Conservation (phyloP, 2,113 vertebrate genomes). For the Camelus bactrianus region DNA sequence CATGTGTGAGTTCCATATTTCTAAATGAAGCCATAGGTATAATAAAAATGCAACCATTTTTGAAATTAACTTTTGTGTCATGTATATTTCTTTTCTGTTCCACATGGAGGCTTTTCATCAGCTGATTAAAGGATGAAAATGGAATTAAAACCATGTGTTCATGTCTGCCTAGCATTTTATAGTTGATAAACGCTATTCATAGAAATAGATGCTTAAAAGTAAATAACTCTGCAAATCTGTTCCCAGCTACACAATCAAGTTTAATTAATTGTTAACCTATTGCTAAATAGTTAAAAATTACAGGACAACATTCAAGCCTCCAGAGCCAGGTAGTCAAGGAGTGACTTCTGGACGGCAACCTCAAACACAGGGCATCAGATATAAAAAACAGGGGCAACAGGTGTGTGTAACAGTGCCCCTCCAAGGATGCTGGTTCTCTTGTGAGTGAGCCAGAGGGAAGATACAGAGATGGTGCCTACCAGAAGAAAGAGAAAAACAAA, state of each 20-base stretch:
- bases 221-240: not conserved
- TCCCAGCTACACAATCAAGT: not conserved
- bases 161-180: not conserved
- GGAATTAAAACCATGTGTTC: not conserved
- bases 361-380: not conserved
- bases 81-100: not conserved
- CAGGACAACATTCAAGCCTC: too few species aligned
- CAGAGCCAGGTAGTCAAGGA: too few species aligned
- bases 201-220: not conserved
- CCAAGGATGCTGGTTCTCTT: too few species aligned
- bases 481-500: too few species aligned
- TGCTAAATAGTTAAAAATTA: too few species aligned
- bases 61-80: not conserved
- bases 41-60: not conserved
- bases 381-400: not conserved
- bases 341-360: not conserved
- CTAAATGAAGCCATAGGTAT: not conserved
- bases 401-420: not conserved
- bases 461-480: rapidly evolving
- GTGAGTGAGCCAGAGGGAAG: too few species aligned
- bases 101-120: not conserved
- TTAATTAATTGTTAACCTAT: not conserved
- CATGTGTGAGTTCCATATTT: not conserved
- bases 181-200: not conserved
- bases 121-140: conserved; percentile 13